phyloP scores from a whole-genome alignment of 2,888 invertebrate genomes.

The Acronicta psi region DNA sequence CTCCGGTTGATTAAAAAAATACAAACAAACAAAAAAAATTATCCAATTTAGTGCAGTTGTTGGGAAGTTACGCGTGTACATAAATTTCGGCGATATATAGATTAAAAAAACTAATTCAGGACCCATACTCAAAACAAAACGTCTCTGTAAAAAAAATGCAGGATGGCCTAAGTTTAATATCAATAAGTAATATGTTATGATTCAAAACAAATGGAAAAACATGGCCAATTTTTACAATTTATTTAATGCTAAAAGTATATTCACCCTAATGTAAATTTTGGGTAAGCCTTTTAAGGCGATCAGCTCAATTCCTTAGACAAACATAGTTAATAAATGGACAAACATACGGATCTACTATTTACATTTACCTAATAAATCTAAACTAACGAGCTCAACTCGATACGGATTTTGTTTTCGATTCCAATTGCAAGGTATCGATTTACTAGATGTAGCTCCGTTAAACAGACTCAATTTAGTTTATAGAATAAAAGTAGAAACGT shows the following conservation, averaged over 20 bases:
- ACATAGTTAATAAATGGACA: slow-evolving; percentile 79
- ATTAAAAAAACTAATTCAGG: no score
- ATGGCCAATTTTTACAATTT: not conserved
- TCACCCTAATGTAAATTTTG: slow-evolving; percentile 55
- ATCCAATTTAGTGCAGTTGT: no score
- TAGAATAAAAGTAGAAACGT: not conserved
- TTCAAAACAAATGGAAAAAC: not conserved
- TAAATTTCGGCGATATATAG: no score
- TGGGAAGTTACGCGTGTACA: no score
- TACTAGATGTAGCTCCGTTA: not conserved
- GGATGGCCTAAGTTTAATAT: no score
- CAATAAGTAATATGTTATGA: no score
- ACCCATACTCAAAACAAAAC: no score
- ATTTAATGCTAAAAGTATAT: slow-evolving; percentile 39
- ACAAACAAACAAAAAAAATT: no score
- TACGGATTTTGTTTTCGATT: slow-evolving; percentile 61
- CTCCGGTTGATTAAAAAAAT: no score
- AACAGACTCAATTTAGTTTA: not conserved
- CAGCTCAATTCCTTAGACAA: slow-evolving; percentile 71
- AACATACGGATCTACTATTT: slow-evolving; percentile 71
- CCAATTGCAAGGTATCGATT: slow-evolving; percentile 21
- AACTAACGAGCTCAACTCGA: slow-evolving; percentile 72
- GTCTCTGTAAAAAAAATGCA: no score
- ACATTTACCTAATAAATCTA: slow-evolving; percentile 75
- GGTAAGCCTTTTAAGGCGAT: slow-evolving; percentile 61